Evolutionary conservation across 2,888 invertebrate genomes (phyloP), one percentile per base, ranked within the genome.

Genomic region (Petrolisthes manimaculis): DNA sequence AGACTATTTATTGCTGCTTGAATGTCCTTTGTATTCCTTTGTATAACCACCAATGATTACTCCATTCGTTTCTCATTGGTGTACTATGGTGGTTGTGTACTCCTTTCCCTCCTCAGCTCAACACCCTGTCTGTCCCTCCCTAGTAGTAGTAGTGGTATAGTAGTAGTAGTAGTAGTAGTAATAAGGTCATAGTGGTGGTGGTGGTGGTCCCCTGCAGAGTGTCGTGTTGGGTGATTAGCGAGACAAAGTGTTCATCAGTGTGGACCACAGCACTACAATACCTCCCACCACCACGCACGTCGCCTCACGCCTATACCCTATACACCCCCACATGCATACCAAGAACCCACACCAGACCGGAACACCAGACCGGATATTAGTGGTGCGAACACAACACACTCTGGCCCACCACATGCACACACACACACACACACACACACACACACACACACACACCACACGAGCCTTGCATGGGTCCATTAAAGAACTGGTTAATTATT

Each of bases 301-400:
- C 37, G 37, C 37, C 37, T 37, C 77, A 77, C 77, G 18, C 77
- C 6, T 14, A 53, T 5, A 83, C 71, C 12, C 74, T 51, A 5
- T 24, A 9, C 74, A 53, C 21, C 61, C 69, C 69, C 54, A 71
- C 71, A 86, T 24, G 79, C 69, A 84, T 51, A 77, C 84, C 37
- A 37, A 37, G 37, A 37, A 37, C 37, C 1, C 0, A 37, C 37
- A 37, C 37, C 54, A 56, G 37, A 85, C 69, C 4, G 5, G 37
- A 37, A 37, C 37, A 37, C 37, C 54, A 56, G 37, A 85, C 69
- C 4, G 5, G n/a, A n/a, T 12, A 21, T 55, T 51, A 69, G 69
- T 56, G 53, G n/a, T 67, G 67, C 54, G 67, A 67, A 78, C 54
- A 85, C 85, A 86, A 81, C 74, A 86, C 56, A 81, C 74, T 74